Conservation (phyloP, 2,797 vertebrate species). For the Sylvilagus floridanus region DNA sequence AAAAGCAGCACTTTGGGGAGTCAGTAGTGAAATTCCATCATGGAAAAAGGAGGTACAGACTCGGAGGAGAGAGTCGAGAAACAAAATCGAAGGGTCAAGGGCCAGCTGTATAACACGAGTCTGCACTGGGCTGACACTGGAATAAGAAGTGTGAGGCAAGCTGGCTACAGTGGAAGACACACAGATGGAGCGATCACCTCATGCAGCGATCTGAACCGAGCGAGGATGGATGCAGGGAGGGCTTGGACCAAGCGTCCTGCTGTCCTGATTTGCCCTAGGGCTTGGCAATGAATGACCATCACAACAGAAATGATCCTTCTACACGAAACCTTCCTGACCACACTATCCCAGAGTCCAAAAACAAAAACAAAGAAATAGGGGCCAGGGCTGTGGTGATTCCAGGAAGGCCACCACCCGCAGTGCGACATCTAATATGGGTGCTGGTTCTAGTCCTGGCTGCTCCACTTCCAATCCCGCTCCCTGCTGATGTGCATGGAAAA, state of each 20-base stretch:
- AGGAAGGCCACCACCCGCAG: too few species aligned
- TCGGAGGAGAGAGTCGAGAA: not conserved
- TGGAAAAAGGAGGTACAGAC: not conserved
- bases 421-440: too few species aligned
- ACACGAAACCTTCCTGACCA: not conserved
- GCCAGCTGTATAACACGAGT: too few species aligned
- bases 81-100: not conserved
- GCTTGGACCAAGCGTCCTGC: not conserved
- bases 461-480: too few species aligned
- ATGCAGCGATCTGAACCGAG: not conserved
- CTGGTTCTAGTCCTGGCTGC: too few species aligned
- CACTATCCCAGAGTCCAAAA: not conserved
- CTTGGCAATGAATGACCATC: not conserved
- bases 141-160: not conserved
- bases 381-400: too few species aligned
- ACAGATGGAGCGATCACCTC: not conserved
- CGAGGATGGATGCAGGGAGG: not conserved
- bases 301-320: not conserved
- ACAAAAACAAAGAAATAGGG: not conserved
- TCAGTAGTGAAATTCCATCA: conserved; percentile 43
- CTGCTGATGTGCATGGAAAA: too few species aligned
- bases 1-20: not conserved
- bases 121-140: not conserved
- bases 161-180: not conserved
- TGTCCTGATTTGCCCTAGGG: not conserved